Conservation (phyloP, 2,888 invertebrate species). For the Alentia gelatinosa region DNA sequence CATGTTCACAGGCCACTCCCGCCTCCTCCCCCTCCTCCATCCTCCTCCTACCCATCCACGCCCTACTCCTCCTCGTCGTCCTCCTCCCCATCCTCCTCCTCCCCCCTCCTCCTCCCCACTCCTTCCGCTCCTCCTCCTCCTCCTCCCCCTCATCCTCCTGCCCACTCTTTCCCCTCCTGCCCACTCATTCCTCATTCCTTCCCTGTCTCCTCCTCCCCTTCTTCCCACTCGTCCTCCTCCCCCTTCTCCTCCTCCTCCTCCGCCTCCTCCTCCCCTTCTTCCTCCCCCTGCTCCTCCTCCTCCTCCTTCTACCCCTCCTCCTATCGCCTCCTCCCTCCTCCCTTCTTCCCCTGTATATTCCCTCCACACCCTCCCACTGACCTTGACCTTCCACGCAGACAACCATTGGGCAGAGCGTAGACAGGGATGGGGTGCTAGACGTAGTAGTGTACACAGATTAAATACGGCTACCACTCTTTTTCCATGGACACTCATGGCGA, state of each 20-base stretch:
- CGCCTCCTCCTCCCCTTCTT: neutral
- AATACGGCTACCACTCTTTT: too few relatives aligned
- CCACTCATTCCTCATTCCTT: neutral
- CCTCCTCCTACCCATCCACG: neutral
- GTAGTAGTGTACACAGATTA: too few relatives aligned
- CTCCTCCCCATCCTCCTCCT: neutral
- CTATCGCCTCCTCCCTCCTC: too few relatives aligned
- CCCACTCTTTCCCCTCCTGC: neutral
- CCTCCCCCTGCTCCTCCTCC: neutral
- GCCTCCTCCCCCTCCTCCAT: neutral
- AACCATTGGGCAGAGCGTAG: too few relatives aligned
- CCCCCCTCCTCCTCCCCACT: neutral
- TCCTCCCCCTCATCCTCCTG: neutral
- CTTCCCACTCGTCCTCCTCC: neutral
- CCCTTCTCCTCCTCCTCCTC: neutral
- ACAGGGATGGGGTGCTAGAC: too few relatives aligned
- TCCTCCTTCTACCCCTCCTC: too few relatives aligned
- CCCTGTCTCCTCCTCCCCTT: neutral
- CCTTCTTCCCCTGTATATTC: too few relatives aligned
- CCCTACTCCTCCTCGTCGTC: neutral
- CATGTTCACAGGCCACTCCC: neutral
- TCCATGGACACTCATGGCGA: too few relatives aligned
- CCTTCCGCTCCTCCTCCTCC: neutral
- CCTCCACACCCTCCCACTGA: neutral
- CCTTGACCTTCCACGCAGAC: neutral